These are phyloP conservation scores for Heliconius charithonia DNA, from an alignment of 2,888 invertebrate genomes.

Conservation along the genomic window DNA sequence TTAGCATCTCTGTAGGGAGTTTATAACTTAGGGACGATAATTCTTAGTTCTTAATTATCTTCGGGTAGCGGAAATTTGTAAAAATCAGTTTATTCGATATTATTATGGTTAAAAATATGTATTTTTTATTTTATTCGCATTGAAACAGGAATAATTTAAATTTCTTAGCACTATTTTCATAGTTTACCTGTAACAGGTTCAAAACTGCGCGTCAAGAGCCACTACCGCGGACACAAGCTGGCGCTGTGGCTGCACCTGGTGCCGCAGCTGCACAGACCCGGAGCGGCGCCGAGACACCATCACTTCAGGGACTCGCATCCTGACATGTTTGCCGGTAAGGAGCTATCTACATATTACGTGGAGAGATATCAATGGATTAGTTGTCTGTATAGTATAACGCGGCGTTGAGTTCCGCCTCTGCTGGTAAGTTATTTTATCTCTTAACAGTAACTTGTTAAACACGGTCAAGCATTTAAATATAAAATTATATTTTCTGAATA, in stretches of 20 bases:
- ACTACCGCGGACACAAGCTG: constrained; percentile 95
- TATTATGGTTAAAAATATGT: background rate
- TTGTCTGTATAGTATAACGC: no score
- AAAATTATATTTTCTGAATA: background rate
- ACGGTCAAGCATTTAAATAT: constrained; percentile 34
- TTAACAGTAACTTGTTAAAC: background rate
- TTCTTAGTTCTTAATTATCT: no score
- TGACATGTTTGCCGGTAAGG: constrained; percentile 88
- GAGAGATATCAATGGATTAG: background rate
- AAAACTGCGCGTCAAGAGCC: constrained; percentile 90
- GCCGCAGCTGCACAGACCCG: constrained; percentile 92
- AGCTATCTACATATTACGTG: background rate
- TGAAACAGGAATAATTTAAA: background rate
- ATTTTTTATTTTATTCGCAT: background rate
- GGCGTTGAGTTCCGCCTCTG: no score
- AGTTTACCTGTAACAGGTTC: constrained; percentile 72
- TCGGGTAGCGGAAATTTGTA: no score
- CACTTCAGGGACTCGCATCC: constrained; percentile 88
- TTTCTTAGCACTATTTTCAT: background rate
- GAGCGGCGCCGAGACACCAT: constrained; percentile 88
- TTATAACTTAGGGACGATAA: no score
- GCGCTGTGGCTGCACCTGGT: constrained; percentile 94
- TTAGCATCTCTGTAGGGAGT: no score
- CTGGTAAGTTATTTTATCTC: no score
- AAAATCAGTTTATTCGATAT: no score